These are phyloP conservation scores for Aselliscus stoliczkanus DNA, from an alignment of 2,797 vertebrate genomes.

Conservation along the genomic window DNA sequence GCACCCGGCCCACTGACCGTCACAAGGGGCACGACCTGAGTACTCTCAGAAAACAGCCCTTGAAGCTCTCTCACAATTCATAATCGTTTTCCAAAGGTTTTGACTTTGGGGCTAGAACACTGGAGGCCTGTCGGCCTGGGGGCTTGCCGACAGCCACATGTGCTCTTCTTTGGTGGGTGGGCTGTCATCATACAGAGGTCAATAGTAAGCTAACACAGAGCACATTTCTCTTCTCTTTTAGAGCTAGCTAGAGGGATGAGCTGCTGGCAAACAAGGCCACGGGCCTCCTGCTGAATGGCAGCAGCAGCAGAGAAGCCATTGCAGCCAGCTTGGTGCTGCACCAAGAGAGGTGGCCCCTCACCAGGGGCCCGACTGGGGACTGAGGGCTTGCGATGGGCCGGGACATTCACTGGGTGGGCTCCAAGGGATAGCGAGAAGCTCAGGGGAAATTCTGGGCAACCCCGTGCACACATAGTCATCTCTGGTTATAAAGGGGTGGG, in stretches of 20 bases:
- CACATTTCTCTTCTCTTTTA: background rate
- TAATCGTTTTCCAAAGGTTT: background rate
- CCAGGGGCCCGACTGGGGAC: background rate
- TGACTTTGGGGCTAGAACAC: background rate
- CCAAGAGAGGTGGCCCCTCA: rapidly evolving
- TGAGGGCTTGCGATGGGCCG: background rate
- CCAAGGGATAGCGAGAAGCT: background rate
- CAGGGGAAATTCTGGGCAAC: background rate
- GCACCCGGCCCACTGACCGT: background rate
- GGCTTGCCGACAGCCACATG: background rate
- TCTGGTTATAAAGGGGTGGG: background rate
- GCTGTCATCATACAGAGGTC: background rate
- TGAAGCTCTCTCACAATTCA: background rate
- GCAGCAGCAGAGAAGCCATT: background rate
- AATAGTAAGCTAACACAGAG: rapidly evolving
- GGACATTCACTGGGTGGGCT: background rate
- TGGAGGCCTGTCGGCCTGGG: background rate
- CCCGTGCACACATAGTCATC: background rate
- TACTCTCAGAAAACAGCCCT: background rate
- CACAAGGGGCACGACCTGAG: background rate
- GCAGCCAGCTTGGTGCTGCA: background rate
- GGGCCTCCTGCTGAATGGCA: background rate
- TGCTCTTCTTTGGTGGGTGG: background rate
- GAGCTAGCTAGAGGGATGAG: background rate
- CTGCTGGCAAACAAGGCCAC: background rate